Conservation (phyloP, 2,113 vertebrate genomes). For the Rallus limicola region DNA sequence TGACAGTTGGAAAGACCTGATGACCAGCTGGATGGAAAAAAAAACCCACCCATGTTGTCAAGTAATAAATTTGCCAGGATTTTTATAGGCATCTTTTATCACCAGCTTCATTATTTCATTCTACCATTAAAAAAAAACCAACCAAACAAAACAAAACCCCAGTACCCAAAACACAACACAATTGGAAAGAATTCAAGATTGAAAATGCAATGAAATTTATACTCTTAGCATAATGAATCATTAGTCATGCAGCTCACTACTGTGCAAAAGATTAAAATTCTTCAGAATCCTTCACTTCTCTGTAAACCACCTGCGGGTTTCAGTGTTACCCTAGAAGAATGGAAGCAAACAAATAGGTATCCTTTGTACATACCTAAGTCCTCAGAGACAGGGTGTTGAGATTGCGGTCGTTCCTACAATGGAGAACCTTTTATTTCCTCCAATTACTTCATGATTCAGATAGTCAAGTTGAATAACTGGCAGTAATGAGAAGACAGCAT, state of each 20-base stretch:
- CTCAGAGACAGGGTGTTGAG: not conserved
- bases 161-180: not conserved
- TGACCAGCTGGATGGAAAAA: slow-evolving; percentile 74
- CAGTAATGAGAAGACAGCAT: not conserved
- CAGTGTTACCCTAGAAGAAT: not conserved
- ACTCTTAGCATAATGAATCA: not conserved
- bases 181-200: not conserved
- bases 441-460: not conserved
- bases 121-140: not conserved
- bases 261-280: not conserved
- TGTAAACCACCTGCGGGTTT: not conserved
- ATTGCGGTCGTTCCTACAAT: not conserved
- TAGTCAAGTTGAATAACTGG: not conserved
- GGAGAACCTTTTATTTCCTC: not conserved
- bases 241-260: not conserved
- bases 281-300: not conserved
- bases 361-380: not conserved
- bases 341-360: not conserved
- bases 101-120: slow-evolving; percentile 47
- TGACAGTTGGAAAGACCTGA: slow-evolving; percentile 80
- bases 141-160: not conserved
- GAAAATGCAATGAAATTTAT: not conserved
- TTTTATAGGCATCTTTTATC: slow-evolving; percentile 65
- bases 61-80: slow-evolving; percentile 64
- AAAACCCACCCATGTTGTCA: slow-evolving; percentile 26